Evolutionary conservation across 2,797 vertebrate genomes (phyloP), one percentile per base, ranked within the genome.

Genomic region (Halcyon badia): DNA sequence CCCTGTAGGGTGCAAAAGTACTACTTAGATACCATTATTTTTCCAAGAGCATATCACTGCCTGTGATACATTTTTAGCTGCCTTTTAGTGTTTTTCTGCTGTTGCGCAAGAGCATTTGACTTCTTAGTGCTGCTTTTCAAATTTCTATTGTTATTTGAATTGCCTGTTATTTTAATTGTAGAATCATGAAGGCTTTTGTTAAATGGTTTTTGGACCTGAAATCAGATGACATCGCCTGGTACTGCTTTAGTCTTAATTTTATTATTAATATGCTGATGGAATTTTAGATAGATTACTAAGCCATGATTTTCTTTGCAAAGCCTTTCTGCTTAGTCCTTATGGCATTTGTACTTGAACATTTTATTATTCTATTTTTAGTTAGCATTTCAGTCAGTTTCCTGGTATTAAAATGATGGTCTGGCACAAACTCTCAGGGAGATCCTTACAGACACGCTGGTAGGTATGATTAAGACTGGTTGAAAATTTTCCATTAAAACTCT

Each of bases 311-410:
- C 64, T 94, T 91, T 75, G 41, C 60, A 94, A 78, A 77, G 48
- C 54, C 60, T 87, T 92, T 91, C 78, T 97, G 9, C 49, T 85
- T 44, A 95, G 78, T 81, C 60, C 52, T 94, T 80, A 54, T 28
- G 71, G 68, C 68, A 73, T 85, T 87, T 83, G 33, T 79, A 52
- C 54, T 89, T 71, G 87, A 87, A 51, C 75, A 92, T 89, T 94
- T 85, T 87, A 94, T 95, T 90, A 73, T 92, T 96, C 89, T 94
- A 89, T 94, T 97, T 96, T 95, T 91, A 96, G 84, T 61, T 57
- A 83, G 41, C 81, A 81, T 96, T 94, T 94, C 86, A 95, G 68
- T 89, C 83, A 60, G 75, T 89, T 94, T 92, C 78, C 84, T 95
- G 68, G 60, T 92, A 96, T 94, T 96, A 94, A 83, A 92, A 87